These are phyloP conservation scores for Orius insidiosus DNA, from an alignment of 1,140 invertebrate genomes.

Conservation along the genomic window DNA sequence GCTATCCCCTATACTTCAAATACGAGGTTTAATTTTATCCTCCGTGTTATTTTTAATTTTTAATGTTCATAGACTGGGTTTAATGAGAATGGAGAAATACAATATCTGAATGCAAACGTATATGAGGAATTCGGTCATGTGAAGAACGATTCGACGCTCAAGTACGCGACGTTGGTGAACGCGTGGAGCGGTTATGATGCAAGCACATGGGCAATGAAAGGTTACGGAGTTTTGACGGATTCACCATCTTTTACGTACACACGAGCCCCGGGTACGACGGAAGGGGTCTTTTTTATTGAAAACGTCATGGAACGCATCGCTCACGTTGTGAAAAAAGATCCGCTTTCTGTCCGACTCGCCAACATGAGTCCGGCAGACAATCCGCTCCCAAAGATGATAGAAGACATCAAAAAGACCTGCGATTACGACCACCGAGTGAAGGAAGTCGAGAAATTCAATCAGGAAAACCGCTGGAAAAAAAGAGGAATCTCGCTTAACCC, in stretches of 20 bases:
- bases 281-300: constrained; percentile 48
- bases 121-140: constrained; percentile 43
- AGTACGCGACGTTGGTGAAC: constrained; percentile 26
- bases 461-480: constrained; percentile 72
- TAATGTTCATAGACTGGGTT: constrained; percentile 37
- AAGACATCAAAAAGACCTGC: constrained; percentile 35
- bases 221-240: constrained; percentile 38
- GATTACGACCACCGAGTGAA: constrained; percentile 38
- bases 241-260: constrained; percentile 39
- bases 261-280: constrained; percentile 38
- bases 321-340: constrained; percentile 40
- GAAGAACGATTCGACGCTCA: constrained; percentile 35
- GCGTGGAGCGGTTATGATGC: constrained; percentile 33
- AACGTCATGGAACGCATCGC: constrained; percentile 67
- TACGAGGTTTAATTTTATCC: constrained; percentile 55
- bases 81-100: constrained; percentile 43
- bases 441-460: constrained; percentile 42
- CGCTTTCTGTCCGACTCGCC: constrained; percentile 39
- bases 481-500: constrained; percentile 59
- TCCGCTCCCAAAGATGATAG: constrained; percentile 29
- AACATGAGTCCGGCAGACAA: constrained; percentile 34
- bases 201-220: constrained; percentile 32
- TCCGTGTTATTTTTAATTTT: constrained; percentile 9
- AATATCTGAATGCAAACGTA: constrained; percentile 38
- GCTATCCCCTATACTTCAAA: constrained; percentile 33